These are phyloP conservation scores for Phyllopteryx taeniolatus DNA, from an alignment of 2,113 vertebrate species.

Conservation along the genomic window DNA sequence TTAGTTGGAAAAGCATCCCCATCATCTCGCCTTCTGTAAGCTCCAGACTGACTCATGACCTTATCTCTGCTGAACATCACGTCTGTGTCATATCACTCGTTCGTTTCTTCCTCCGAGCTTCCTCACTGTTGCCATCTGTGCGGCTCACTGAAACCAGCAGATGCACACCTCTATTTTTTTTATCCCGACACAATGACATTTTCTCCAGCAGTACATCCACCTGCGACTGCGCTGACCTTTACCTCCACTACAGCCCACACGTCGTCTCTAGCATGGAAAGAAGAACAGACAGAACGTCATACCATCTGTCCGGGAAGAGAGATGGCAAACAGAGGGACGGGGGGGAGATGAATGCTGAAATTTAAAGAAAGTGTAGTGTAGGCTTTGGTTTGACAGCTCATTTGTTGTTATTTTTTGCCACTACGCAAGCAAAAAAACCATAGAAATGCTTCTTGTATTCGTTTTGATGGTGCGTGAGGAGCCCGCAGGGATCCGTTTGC, in stretches of 20 bases:
- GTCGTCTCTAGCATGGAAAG: constrained; percentile 40
- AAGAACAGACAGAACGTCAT: constrained; percentile 35
- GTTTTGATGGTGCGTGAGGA: constrained; percentile 7
- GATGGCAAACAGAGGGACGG: constrained; percentile 25
- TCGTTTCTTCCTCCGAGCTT: constrained; percentile 16
- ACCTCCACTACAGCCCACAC: constrained; percentile 41
- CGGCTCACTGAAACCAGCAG: constrained; percentile 43
- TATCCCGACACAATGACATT: constrained; percentile 51
- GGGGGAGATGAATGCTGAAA: constrained; percentile 26
- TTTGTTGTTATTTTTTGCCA: constrained; percentile 24
- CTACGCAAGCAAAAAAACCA: constrained; percentile 8
- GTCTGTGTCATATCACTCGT: constrained; percentile 25
- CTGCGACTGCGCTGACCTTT: constrained; percentile 69
- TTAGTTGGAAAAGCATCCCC: constrained; percentile 3
- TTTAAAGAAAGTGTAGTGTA: constrained; percentile 17
- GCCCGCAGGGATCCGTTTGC: neutral
- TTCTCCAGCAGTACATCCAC: constrained; percentile 55
- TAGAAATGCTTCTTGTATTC: constrained; percentile 3
- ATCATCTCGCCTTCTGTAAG: neutral
- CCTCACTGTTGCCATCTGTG: constrained; percentile 26
- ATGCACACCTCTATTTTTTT: constrained; percentile 41
- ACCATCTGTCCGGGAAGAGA: constrained; percentile 29
- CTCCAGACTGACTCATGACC: constrained; percentile 41
- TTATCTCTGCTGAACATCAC: constrained; percentile 48
- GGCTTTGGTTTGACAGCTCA: constrained; percentile 16